A percentile compares a stretch with the other conserved stretches of the same genome.
These are phyloP conservation scores for Acanthornis magna DNA, from an alignment of 2,797 vertebrate species.

Conservation along the genomic window DNA sequence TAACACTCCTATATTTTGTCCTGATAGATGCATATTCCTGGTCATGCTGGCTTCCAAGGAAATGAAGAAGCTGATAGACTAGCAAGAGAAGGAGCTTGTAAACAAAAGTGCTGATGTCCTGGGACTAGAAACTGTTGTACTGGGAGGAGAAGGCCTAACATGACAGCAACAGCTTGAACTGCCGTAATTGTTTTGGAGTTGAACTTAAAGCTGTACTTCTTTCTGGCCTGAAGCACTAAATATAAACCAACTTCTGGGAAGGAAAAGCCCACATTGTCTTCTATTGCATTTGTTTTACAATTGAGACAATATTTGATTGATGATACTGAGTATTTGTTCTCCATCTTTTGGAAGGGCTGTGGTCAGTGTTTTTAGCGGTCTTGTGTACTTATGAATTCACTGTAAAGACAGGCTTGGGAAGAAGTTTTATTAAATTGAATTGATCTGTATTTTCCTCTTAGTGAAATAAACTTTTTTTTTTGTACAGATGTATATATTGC, in stretches of 20 bases:
- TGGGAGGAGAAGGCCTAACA: background rate
- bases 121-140: background rate
- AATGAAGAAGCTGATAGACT: slow-evolving; percentile 94
- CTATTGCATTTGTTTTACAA: background rate
- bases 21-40: slow-evolving; percentile 88
- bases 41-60: slow-evolving; percentile 89
- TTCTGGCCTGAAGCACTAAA: background rate
- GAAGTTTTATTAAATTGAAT: background rate
- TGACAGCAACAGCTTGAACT: background rate
- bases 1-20: background rate
- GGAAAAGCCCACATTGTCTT: background rate
- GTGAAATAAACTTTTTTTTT: slow-evolving; percentile 12
- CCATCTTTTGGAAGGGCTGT: background rate
- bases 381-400: background rate
- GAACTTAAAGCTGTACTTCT: background rate
- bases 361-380: background rate
- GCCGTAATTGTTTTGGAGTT: background rate
- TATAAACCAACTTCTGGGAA: background rate
- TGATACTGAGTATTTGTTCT: background rate
- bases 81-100: slow-evolving; percentile 87
- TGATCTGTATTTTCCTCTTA: background rate
- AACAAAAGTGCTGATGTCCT: slow-evolving; percentile 26
- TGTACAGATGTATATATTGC: background rate
- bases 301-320: background rate
- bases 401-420: background rate